Percentiles rank a stretch among this genome's conserved stretches.
These are phyloP conservation scores for Trissolcus brochymenae DNA, from an alignment of 2,888 invertebrate genomes.

Conservation along the genomic window DNA sequence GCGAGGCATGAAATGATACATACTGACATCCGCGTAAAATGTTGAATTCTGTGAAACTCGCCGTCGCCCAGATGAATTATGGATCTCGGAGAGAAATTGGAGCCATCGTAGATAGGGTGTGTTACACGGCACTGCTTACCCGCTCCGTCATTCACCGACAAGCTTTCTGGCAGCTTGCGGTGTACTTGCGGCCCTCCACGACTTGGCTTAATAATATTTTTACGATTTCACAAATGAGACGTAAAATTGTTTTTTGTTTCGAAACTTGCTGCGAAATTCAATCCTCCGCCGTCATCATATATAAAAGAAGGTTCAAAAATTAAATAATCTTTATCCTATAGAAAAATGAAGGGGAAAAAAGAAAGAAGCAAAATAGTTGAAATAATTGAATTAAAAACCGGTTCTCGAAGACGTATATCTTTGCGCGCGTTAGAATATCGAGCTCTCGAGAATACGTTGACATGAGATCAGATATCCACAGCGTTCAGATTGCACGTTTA, in stretches of 20 bases:
- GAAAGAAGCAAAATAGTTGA: conserved; percentile 6
- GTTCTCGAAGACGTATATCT: conserved; percentile 9
- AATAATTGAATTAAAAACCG: too few species aligned
- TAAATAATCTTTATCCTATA: too few species aligned
- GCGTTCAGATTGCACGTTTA: conserved; percentile 58
- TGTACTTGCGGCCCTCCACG: conserved; percentile 42
- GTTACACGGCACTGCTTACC: conserved; percentile 54
- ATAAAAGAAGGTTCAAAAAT: too few species aligned
- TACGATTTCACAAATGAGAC: conserved; percentile 21
- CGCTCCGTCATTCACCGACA: conserved; percentile 56
- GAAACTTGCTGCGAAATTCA: too few species aligned
- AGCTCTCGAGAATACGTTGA: conserved; percentile 56
- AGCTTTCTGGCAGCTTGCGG: conserved; percentile 56
- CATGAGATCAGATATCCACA: conserved; percentile 55
- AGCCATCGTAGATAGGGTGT: conserved; percentile 52
- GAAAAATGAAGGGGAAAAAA: conserved; percentile 14
- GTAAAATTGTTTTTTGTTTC: conserved; percentile 27
- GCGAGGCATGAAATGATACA: conserved; percentile 9
- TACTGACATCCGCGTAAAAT: conserved; percentile 35
- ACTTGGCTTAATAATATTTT: conserved; percentile 36
- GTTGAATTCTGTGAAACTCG: conserved; percentile 30
- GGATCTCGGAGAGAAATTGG: conserved; percentile 51
- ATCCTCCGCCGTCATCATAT: too few species aligned
- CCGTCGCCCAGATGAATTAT: conserved; percentile 48
- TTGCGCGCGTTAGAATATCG: conserved; percentile 32